Evolutionary conservation across 2,888 invertebrate species (phyloP).

Genomic region (Drosophila diplacantha): DNA sequence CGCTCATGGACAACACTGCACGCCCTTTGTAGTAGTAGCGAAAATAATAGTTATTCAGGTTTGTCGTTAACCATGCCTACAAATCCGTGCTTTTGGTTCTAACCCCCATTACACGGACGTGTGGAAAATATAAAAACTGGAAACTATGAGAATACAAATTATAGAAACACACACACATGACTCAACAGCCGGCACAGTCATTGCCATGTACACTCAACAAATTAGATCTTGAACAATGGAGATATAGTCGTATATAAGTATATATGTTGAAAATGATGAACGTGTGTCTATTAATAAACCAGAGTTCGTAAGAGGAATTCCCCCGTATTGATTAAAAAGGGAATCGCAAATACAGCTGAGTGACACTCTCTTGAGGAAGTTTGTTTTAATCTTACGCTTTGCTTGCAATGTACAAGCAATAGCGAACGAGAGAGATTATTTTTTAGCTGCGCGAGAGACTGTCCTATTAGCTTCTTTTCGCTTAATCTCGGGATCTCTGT

Average conservation of each 20-base stretch:
- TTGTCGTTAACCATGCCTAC: slow-evolving; percentile 23
- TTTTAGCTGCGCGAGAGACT: background rate
- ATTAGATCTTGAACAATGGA: background rate
- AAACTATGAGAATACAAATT: slow-evolving; percentile 13
- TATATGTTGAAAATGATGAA: background rate
- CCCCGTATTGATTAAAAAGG: background rate
- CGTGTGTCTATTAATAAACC: background rate
- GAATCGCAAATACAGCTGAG: background rate
- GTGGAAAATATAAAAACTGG: slow-evolving; percentile 22
- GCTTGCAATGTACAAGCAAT: background rate
- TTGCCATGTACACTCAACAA: slow-evolving; percentile 10
- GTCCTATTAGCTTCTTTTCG: background rate
- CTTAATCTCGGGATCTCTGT: background rate
- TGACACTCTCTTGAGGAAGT: background rate
- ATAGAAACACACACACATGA: slow-evolving; percentile 8
- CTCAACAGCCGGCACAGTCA: slow-evolving; percentile 15
- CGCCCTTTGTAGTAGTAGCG: slow-evolving; percentile 13
- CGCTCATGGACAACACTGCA: slow-evolving; percentile 19
- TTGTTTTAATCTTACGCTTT: background rate
- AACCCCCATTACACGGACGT: slow-evolving; percentile 13
- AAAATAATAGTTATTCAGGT: slow-evolving; percentile 30
- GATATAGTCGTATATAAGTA: background rate
- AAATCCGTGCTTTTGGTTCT: slow-evolving; percentile 10
- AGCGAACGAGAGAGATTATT: background rate
- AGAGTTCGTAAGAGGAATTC: background rate